A percentile compares a stretch with the other conserved stretches of the same genome.
These are phyloP conservation scores for Sympetrum striolatum DNA, from an alignment of 2,888 invertebrate species.

Conservation along the genomic window DNA sequence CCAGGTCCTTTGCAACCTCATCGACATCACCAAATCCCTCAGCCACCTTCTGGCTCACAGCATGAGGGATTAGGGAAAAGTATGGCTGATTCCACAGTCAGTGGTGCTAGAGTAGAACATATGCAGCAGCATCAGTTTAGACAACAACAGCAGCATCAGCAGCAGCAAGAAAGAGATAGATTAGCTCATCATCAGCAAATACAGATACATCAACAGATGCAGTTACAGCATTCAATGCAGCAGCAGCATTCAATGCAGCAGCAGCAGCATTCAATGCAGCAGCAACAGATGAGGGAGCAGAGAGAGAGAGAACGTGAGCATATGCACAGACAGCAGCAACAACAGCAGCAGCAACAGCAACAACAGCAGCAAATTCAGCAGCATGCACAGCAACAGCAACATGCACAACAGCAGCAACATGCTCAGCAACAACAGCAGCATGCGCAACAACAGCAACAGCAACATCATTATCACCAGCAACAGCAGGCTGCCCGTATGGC, in stretches of 20 bases:
- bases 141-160: slow-evolving; percentile 45
- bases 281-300: slow-evolving; percentile 54
- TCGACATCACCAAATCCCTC: slow-evolving; percentile 50
- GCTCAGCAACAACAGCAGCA: slow-evolving; percentile 56
- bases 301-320: slow-evolving; percentile 7
- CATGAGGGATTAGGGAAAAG: slow-evolving; percentile 67
- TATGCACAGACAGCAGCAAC: slow-evolving; percentile 25
- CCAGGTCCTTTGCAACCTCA: slow-evolving; percentile 21
- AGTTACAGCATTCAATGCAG: slow-evolving; percentile 56
- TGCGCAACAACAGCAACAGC: slow-evolving; percentile 56
- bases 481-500: slow-evolving; percentile 47
- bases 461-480: slow-evolving; percentile 58
- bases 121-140: slow-evolving; percentile 21
- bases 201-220: slow-evolving; percentile 53
- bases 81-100: slow-evolving; percentile 57
- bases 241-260: slow-evolving; percentile 54
- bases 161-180: slow-evolving; percentile 50
- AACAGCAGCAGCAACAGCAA: slow-evolving; percentile 54
- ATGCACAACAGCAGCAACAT: slow-evolving; percentile 54
- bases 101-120: slow-evolving; percentile 13
- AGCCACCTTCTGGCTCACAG: slow-evolving; percentile 53
- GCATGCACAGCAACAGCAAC: slow-evolving; percentile 56
- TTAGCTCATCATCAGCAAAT: slow-evolving; percentile 52
- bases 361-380: slow-evolving; percentile 56
- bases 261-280: slow-evolving; percentile 52